Evolutionary conservation across 2,797 vertebrate species (phyloP), one percentile per base, ranked within the genome.

Genomic region (Miichthys miiuy): DNA sequence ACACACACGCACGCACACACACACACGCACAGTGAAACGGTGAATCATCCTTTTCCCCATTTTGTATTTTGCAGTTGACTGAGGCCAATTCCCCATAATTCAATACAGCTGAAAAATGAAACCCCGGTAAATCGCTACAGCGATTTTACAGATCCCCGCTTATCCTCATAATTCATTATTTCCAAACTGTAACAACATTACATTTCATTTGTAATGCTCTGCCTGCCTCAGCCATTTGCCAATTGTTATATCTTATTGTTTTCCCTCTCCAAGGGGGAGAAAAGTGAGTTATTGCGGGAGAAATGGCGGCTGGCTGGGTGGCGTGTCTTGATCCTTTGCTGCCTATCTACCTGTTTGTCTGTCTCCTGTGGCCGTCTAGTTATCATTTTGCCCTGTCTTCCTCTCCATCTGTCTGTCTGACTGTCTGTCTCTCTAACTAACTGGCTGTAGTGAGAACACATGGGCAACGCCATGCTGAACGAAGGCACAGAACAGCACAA

Each of bases 41-140:
- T 87, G 91, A 90, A 92, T 93, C 90, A 91, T 92, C 72, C 82
- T 69, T 85, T 78, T 83, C 75, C 90, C 84, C 83, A 73, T 91
- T 89, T 89, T 73, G 84, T 92, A 85, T 93, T 93, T 94, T 93
- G 91, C 92, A 93, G 87, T 91, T 93, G 91, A 93, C 90, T 93
- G 90, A 89, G 92, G 92, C 89, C 88, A 91, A 92, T 93, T 91
- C 87, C 64, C 86, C 85, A 93, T 93, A 93, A 91, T 93, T 93
- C 92, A 92, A 93, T 92, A 89, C 87, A 85, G 88, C 87, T 92
- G 91, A 94, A 93, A 93, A 93, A 93, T 93, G 93, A 93, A 92
- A 92, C 90, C 89, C 79, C 13, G 68, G 89, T 89, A 92, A 93
- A 93, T 90, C 88, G 89, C 91, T 90, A 92, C 90, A 93, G 91